Conservation (phyloP, 2,797 vertebrate species). For the Rhinatrema bivittatum region DNA sequence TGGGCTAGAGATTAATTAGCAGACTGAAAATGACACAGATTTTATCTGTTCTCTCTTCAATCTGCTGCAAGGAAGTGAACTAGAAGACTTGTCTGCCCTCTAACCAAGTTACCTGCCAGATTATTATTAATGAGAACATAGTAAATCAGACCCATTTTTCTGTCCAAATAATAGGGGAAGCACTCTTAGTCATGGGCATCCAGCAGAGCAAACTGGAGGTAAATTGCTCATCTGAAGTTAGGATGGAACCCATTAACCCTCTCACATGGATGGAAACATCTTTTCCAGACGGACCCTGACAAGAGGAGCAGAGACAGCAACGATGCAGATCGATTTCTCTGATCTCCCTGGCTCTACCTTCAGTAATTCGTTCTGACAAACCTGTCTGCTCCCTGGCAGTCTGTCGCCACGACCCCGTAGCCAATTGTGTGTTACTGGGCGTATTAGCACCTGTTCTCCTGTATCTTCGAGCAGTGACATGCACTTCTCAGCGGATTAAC, state of each 20-base stretch:
- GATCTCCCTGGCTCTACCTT: neutral
- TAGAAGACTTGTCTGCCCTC: no score
- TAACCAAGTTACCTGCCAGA: neutral
- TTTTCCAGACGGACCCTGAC: neutral
- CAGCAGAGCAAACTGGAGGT: neutral
- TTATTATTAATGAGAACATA: neutral
- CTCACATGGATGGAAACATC: neutral
- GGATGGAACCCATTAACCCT: neutral
- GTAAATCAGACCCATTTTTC: neutral
- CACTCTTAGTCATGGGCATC: neutral
- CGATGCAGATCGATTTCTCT: neutral
- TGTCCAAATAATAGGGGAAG: no score
- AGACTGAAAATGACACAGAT: no score
- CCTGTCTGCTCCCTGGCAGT: neutral
- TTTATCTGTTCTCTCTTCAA: no score
- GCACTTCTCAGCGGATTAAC: neutral
- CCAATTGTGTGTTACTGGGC: neutral
- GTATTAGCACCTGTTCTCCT: neutral
- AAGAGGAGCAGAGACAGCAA: neutral
- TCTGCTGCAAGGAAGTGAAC: no score
- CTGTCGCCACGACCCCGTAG: neutral
- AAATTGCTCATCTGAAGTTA: neutral
- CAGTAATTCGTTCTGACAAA: slow-evolving; percentile 1
- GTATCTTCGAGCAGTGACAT: neutral
- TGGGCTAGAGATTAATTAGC: slow-evolving; percentile 2